Base-by-base conservation (phyloP, 2,113 vertebrate species). In the Muscicapa adusta region DNA sequence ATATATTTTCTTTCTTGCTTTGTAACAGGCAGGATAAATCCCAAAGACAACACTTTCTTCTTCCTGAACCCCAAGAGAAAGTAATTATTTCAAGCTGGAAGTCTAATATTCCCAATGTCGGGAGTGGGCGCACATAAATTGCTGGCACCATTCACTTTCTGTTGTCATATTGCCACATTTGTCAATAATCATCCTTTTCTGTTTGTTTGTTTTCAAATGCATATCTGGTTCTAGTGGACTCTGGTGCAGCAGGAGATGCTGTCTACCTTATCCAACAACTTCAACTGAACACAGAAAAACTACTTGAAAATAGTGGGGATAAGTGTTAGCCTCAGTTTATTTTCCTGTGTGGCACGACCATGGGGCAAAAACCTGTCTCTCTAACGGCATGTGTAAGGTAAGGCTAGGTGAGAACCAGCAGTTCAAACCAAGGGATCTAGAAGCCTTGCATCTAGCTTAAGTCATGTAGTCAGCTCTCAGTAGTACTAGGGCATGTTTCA, bases 51-150 rank as follows among this genome's bases (percentile, higher is more conserved):
- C 62, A 91, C 91, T 97, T 93, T 84, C 93, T 96, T 97, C 96
- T 96, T 97, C 95, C 88, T 92, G 91, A 97, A 96, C 84, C 94
- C 91, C 94, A 97, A 95, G 93, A 95, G 90, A 96, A 97, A 96
- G 89, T 95, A 97, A 95, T 96, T 83, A 67, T 97, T 97, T 96
- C 96, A 93, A 96, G 89, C 94, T 96, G 79, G 82, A 97, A 94
- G 94, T 93, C 92, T 91, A 85, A 80, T 78, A 96, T 91, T 89
- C 85, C 65, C 94, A 88, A 14, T 95, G 96, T 95, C 24, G 83
- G 92, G 88, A 97, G 85, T 90, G 92, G 91, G 94, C 67, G 19
- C 95, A 88, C 92, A 92, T 94, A 97, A 96, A 91, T 91, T 94
- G 88, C 86, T 92, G 92, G 80, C 89, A 95, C 74, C 57, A 74